These are phyloP conservation scores for Limnodromus scolopaceus DNA, from an alignment of 2,797 vertebrate species.

Conservation along the genomic window DNA sequence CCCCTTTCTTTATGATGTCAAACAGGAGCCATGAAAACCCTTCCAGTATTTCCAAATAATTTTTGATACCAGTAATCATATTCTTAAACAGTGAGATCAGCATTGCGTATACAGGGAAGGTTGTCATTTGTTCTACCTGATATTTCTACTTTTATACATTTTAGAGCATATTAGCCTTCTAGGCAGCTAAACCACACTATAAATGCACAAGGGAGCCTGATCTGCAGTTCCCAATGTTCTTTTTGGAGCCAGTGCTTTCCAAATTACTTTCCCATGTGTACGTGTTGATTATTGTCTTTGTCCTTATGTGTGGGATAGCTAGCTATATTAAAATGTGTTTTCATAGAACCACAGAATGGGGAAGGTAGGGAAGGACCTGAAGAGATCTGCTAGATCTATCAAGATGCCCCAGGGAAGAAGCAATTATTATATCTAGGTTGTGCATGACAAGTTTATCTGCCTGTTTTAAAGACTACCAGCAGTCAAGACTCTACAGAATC, in stretches of 20 bases:
- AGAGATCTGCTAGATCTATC: neutral
- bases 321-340: neutral
- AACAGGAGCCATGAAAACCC: neutral
- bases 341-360: neutral
- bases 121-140: neutral
- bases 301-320: neutral
- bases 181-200: neutral
- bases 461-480: neutral
- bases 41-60: neutral
- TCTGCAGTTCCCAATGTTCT: neutral
- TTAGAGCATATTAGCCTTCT: neutral
- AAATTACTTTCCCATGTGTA: neutral
- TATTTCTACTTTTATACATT: neutral
- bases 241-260: neutral
- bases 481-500: neutral
- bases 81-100: neutral
- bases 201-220: neutral
- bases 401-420: neutral
- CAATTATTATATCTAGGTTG: neutral
- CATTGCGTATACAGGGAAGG: neutral
- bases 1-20: neutral
- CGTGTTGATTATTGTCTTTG: constrained; percentile 25
- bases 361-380: neutral
- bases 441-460: neutral
- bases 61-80: neutral